Evolutionary conservation across 1,140 invertebrate genomes (phyloP).

Genomic region (Mactra quadrangularis): DNA sequence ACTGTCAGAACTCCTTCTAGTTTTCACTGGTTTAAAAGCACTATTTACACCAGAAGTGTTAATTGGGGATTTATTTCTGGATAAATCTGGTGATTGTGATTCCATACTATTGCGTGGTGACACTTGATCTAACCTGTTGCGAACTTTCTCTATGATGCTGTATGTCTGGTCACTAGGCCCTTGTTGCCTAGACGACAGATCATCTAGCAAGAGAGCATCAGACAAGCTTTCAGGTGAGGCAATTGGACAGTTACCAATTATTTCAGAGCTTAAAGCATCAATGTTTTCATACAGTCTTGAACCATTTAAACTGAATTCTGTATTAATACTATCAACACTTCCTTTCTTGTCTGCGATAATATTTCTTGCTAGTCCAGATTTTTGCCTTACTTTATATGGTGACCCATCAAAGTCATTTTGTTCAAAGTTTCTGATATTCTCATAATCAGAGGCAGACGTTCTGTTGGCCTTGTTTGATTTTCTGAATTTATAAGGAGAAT

Average conservation of each 20-base stretch:
- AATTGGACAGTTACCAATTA: slow-evolving; percentile 7
- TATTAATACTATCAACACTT: neutral
- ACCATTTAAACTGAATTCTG: neutral
- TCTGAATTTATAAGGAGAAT: slow-evolving; percentile 67
- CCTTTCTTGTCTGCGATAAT: neutral
- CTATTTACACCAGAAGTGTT: slow-evolving; percentile 60
- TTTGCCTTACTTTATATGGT: slow-evolving; percentile 61
- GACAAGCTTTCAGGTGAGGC: slow-evolving; percentile 50
- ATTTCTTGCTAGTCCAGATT: neutral
- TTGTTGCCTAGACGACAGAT: neutral
- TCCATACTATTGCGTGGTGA: neutral
- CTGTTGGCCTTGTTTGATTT: neutral
- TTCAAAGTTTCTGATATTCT: slow-evolving; percentile 14
- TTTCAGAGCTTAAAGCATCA: neutral
- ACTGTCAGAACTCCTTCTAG: slow-evolving; percentile 8
- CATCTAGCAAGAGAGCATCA: slow-evolving; percentile 36
- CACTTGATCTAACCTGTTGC: neutral
- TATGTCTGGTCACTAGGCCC: slow-evolving; percentile 3
- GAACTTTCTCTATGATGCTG: neutral
- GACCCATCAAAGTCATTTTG: slow-evolving; percentile 47
- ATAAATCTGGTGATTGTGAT: slow-evolving; percentile 14
- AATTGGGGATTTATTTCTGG: slow-evolving; percentile 54
- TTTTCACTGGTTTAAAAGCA: slow-evolving; percentile 58
- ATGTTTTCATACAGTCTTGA: slow-evolving; percentile 38
- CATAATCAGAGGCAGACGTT: neutral